A percentile compares a stretch with the other conserved stretches of the same genome.
Evolutionary conservation across 1,140 invertebrate genomes (phyloP).

Genomic region (Heliconius congener): DNA sequence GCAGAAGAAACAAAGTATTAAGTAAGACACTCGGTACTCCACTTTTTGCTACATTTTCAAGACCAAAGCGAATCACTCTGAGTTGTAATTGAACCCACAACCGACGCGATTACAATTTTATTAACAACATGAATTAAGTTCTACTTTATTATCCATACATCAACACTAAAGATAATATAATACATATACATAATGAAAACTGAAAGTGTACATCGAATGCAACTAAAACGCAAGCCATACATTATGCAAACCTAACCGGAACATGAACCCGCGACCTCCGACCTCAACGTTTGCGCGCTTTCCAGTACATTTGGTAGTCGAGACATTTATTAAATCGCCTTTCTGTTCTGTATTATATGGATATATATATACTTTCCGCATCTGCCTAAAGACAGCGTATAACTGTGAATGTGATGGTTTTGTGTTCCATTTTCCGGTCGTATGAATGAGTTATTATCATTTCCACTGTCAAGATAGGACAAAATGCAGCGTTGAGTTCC

Average conservation of each 20-base stretch:
- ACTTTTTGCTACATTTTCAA: background rate
- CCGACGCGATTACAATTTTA: too few species aligned
- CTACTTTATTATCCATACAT: too few species aligned
- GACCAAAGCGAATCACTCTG: too few species aligned
- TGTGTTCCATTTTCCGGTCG: too few species aligned
- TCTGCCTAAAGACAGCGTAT: background rate
- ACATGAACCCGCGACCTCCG: background rate
- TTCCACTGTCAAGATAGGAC: too few species aligned
- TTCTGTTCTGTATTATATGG: background rate
- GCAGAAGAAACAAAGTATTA: background rate
- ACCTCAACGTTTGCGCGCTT: background rate
- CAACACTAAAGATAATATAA: background rate
- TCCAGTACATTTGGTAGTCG: background rate
- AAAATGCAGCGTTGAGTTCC: too few species aligned
- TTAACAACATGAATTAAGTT: too few species aligned
- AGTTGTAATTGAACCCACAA: too few species aligned
- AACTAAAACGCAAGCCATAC: background rate
- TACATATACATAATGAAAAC: background rate
- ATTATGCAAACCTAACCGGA: background rate
- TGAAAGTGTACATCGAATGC: background rate
- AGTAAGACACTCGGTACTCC: background rate
- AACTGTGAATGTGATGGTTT: background rate
- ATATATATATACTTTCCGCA: background rate
- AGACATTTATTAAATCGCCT: background rate
- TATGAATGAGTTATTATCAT: too few species aligned